Percentiles rank a stretch among this genome's conserved stretches.
Conservation (phyloP, 2,113 vertebrate genomes). For the Eleginops maclovinus region DNA sequence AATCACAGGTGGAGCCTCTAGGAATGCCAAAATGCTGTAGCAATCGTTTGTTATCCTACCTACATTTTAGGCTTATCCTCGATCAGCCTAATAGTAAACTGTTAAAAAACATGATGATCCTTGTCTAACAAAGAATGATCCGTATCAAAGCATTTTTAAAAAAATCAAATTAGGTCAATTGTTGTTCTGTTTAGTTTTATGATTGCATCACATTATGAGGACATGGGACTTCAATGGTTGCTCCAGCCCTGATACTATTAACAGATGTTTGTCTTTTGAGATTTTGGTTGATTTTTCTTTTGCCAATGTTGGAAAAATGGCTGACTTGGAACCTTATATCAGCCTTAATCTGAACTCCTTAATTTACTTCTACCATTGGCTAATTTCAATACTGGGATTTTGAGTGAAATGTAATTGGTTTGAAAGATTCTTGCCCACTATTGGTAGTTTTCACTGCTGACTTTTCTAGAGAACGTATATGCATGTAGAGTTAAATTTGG, state of each 20-base stretch:
- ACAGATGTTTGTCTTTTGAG: background rate
- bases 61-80: too few relatives aligned
- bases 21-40: background rate
- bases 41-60: background rate
- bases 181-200: background rate
- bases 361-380: background rate
- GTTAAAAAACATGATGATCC: background rate
- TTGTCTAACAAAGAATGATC: background rate
- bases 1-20: constrained; percentile 91
- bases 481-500: too few relatives aligned
- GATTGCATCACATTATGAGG: background rate
- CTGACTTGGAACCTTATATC: background rate
- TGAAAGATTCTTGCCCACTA: background rate
- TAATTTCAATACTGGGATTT: background rate
- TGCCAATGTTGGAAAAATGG: too few relatives aligned
- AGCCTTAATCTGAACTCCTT: background rate
- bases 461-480: too few relatives aligned
- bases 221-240: background rate
- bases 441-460: too few relatives aligned
- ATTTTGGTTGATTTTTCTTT: background rate
- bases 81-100: background rate
- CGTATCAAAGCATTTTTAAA: too few relatives aligned
- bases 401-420: background rate
- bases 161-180: too few relatives aligned
- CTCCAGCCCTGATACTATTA: background rate